These are phyloP conservation scores for Ichneumoninae sp. DNA, from an alignment of 2,888 invertebrate species.

Conservation along the genomic window DNA sequence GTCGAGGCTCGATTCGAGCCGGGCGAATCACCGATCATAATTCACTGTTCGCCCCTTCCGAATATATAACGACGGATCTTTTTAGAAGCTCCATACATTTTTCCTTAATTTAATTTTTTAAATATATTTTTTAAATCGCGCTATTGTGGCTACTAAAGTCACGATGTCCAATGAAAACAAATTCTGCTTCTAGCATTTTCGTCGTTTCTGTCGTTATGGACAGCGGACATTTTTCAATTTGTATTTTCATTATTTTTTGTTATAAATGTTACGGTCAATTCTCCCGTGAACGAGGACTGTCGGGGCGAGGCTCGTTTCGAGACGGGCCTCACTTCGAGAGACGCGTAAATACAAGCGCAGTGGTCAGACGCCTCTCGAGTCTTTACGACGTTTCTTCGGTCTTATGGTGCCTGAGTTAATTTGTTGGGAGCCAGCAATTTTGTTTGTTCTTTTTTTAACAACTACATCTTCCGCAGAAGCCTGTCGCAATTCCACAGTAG, in stretches of 20 bases:
- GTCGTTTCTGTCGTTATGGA: background rate
- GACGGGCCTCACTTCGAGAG: conserved; percentile 39
- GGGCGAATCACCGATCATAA: conserved; percentile 51
- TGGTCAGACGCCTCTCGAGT: conserved; percentile 21
- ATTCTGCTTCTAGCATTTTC: background rate
- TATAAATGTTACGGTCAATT: conserved; percentile 13
- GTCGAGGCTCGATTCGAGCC: conserved; percentile 16
- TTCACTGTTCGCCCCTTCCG: conserved; percentile 56
- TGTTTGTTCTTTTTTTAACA: conserved; percentile 4
- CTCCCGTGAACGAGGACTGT: conserved; percentile 1
- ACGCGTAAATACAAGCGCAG: conserved; percentile 21
- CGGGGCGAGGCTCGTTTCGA: background rate
- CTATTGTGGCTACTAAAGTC: background rate
- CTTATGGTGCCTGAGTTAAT: conserved; percentile 43
- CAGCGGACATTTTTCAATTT: background rate
- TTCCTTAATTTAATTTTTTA: background rate
- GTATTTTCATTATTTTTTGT: background rate
- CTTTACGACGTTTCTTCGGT: conserved; percentile 52
- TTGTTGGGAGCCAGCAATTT: conserved; percentile 41
- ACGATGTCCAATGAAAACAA: background rate
- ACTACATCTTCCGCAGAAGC: conserved; percentile 21
- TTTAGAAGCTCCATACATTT: no score
- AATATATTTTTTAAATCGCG: background rate
- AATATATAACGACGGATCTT: background rate
- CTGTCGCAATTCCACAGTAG: conserved; percentile 12